These are phyloP conservation scores for Megaustenia siamemsis DNA, from an alignment of 2,888 invertebrate species.

Conservation along the genomic window DNA sequence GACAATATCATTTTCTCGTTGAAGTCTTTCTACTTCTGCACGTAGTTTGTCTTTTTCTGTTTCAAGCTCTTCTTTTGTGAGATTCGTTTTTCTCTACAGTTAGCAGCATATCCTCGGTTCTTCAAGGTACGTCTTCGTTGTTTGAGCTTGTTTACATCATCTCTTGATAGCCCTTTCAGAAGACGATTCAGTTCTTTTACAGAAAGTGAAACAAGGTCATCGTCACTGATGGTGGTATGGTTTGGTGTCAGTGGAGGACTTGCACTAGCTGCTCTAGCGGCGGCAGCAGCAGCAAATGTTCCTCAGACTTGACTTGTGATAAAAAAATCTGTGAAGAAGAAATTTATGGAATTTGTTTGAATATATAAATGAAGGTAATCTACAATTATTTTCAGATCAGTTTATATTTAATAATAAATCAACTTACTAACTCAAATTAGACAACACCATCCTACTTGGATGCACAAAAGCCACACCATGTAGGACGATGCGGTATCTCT, in stretches of 20 bases:
- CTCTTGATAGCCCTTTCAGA: slow-evolving; percentile 90
- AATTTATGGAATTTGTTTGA: too few species aligned
- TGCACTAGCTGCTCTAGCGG: slow-evolving; percentile 44
- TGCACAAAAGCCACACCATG: too few species aligned
- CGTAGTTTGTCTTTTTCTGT: slow-evolving; percentile 91
- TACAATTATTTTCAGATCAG: too few species aligned
- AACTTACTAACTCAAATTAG: too few species aligned
- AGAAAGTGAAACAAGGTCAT: slow-evolving; percentile 93
- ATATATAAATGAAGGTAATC: too few species aligned
- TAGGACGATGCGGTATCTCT: too few species aligned
- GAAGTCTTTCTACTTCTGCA: slow-evolving; percentile 88
- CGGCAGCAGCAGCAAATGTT: slow-evolving; percentile 53
- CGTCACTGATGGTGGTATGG: slow-evolving; percentile 83
- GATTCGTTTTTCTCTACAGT: slow-evolving; percentile 94
- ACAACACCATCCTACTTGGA: too few species aligned
- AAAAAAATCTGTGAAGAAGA: slow-evolving; percentile 71
- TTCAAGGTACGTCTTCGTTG: slow-evolving; percentile 95
- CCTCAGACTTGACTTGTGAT: slow-evolving; percentile 74
- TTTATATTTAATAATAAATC: too few species aligned
- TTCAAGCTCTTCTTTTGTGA: slow-evolving; percentile 95
- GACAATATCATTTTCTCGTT: slow-evolving; percentile 88
- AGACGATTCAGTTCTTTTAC: slow-evolving; percentile 94
- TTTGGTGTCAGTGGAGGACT: slow-evolving; percentile 50
- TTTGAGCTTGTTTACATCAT: slow-evolving; percentile 96
- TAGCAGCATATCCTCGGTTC: slow-evolving; percentile 94